Base-by-base conservation (phyloP, 1,140 invertebrate species). In the Tribolium madens region DNA sequence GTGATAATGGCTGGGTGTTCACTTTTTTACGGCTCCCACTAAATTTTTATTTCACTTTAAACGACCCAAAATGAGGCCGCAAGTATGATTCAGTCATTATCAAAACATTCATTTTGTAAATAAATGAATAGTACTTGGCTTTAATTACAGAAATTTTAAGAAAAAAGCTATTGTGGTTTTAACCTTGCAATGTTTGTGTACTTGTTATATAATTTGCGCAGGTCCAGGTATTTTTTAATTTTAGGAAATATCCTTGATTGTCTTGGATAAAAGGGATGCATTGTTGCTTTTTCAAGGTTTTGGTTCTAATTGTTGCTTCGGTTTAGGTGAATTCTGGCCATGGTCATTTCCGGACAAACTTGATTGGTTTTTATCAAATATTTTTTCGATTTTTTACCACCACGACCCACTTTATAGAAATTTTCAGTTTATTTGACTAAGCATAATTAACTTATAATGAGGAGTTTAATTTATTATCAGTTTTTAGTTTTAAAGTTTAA, bases 11-110 rank as follows among this genome's bases (percentile, higher is more conserved):
- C 21, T 26, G 21, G 2, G 0, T 26, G 6, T 26, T 4, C 21
- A 42, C 9, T 42, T 42, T 42, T 42, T 42, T 42, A 42, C n/a
- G 7, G 36, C 36, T 42, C 7, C 46, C 13, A 42, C 15, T 13
- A 14, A 47, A 48, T 42, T 75, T 31, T 75, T 75, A 42, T 64
- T 13, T 31, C 57, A 7, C 12, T 36, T 26, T 42, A 18, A 73
- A n/a, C n/a, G n/a, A n/a, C n/a, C n/a, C n/a, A n/a, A n/a, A n/a
- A 46, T 46, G 36, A 14, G 12, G 72, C 18, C 14, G 3, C 21
- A 26, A 26, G 21, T 70, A 36, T 70, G 17, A 42, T 42, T 42
- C 36, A 42, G n/a, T 1, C 33, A 70, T 31, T 57, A 57, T 42
- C 33, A 31, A 48, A 17, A 70, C 33, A 17, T 12, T 70, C n/a